Conservation (phyloP, 2,888 invertebrate genomes). For the Conomelus anceps region DNA sequence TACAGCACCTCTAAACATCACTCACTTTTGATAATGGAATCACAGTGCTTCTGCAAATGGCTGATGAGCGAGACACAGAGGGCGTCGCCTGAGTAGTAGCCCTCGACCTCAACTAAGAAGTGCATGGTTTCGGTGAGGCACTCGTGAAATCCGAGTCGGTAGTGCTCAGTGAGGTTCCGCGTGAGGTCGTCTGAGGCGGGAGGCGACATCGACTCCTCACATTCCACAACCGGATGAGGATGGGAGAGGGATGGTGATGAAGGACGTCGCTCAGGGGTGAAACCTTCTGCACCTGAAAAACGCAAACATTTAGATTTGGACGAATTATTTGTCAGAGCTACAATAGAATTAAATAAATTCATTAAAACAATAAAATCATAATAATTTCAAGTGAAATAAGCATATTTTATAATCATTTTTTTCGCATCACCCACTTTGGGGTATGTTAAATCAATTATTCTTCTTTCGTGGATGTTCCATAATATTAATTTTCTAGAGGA, state of each 20-base stretch:
- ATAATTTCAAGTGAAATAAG: too few relatives aligned
- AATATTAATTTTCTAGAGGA: too few relatives aligned
- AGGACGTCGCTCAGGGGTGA: neutral
- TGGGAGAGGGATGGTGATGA: neutral
- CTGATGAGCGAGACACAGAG: conserved; percentile 72
- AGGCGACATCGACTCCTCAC: neutral
- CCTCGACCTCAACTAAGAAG: conserved; percentile 80
- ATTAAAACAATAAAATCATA: too few relatives aligned
- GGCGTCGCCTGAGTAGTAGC: conserved; percentile 70
- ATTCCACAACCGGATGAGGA: neutral
- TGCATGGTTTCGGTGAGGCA: conserved; percentile 84
- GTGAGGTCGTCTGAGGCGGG: neutral
- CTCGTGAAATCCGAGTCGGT: conserved; percentile 81
- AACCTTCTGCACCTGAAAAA: neutral
- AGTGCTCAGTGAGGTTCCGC: conserved; percentile 46
- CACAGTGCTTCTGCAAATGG: conserved; percentile 79
- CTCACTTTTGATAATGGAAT: conserved; percentile 39
- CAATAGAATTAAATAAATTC: too few relatives aligned
- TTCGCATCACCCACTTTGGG: too few relatives aligned
- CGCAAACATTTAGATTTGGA: too few relatives aligned
- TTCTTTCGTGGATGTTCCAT: too few relatives aligned
- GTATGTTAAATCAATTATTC: too few relatives aligned
- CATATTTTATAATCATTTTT: too few relatives aligned
- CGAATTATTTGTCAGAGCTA: too few relatives aligned
- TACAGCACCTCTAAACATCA: neutral